Conservation (phyloP, 2,113 vertebrate genomes). For the Glaucidium brasilianum region DNA sequence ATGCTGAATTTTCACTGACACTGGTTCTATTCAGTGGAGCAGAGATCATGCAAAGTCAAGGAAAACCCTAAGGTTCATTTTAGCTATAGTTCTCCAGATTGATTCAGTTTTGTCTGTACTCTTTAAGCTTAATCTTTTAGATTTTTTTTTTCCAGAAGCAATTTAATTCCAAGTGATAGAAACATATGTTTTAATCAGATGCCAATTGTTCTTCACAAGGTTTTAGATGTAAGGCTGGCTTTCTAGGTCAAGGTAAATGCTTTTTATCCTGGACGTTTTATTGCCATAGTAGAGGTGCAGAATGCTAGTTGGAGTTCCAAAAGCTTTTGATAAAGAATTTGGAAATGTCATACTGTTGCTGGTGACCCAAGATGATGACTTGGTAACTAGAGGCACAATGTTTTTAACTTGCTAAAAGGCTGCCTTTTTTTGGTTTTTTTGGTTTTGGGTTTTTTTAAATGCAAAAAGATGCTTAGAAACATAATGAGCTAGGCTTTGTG, state of each 20-base stretch:
- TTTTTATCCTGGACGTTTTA: not conserved
- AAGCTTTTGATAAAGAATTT: not conserved
- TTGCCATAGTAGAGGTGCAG: not conserved
- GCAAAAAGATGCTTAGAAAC: not conserved
- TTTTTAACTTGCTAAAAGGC: not conserved
- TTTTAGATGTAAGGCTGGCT: not conserved
- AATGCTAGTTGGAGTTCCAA: not conserved
- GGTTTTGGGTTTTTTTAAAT: not conserved
- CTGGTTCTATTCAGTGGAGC: not conserved
- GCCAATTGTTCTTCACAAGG: not conserved
- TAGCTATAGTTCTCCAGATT: not conserved
- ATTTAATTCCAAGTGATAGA: not conserved
- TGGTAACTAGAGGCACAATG: not conserved
- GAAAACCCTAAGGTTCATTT: not conserved
- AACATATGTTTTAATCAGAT: not conserved
- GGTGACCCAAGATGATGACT: constrained; percentile 6
- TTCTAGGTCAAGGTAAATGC: not conserved
- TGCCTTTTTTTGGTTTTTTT: not conserved
- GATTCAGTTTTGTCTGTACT: not conserved
- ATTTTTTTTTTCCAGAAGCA: not conserved
- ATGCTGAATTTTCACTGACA: not conserved
- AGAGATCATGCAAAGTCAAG: not conserved
- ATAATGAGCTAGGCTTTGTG: not conserved
- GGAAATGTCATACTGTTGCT: not conserved
- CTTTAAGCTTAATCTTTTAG: not conserved